Conservation (phyloP, 1,140 invertebrate species). For the Phenacoccus solenopsis region DNA sequence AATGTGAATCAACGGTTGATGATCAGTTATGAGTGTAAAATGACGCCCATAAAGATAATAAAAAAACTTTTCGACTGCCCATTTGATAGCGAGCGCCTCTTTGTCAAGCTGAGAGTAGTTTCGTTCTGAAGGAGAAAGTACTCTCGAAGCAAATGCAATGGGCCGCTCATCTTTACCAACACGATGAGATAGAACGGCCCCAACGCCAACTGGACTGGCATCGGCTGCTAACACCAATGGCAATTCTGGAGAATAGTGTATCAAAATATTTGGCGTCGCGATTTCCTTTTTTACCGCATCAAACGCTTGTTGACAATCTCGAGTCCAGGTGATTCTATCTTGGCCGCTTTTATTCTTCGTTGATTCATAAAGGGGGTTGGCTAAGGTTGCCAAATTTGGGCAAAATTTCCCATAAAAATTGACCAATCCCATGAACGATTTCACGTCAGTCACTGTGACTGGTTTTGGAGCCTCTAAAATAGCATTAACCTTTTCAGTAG, state of each 20-base stretch:
- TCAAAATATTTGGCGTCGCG: conserved; percentile 22
- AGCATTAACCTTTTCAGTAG: conserved; percentile 33
- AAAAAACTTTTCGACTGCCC: conserved; percentile 33
- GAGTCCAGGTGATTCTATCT: not conserved
- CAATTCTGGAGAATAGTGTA: conserved; percentile 32
- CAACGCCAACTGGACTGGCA: conserved; percentile 37
- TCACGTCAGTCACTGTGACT: conserved; percentile 30
- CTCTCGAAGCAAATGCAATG: conserved; percentile 20
- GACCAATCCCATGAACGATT: conserved; percentile 36
- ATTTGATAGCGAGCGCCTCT: conserved; percentile 35
- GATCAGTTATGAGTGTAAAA: conserved; percentile 18
- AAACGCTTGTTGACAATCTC: not conserved
- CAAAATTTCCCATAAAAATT: too few species aligned
- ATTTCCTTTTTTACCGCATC: not conserved
- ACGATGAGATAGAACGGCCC: conserved; percentile 36
- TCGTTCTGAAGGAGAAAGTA: not conserved
- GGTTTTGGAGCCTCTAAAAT: conserved; percentile 31
- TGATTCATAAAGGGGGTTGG: conserved; percentile 30
- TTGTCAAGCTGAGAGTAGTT: conserved; percentile 37
- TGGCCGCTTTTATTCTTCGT: conserved; percentile 24
- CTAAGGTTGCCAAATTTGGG: conserved; percentile 31
- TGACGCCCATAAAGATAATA: conserved; percentile 23
- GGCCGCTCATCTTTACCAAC: conserved; percentile 20
- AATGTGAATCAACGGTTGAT: conserved; percentile 15
- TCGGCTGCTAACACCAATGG: conserved; percentile 36